phyloP scores from a whole-genome alignment of 1,140 invertebrate genomes.

The Ericerus pela region DNA sequence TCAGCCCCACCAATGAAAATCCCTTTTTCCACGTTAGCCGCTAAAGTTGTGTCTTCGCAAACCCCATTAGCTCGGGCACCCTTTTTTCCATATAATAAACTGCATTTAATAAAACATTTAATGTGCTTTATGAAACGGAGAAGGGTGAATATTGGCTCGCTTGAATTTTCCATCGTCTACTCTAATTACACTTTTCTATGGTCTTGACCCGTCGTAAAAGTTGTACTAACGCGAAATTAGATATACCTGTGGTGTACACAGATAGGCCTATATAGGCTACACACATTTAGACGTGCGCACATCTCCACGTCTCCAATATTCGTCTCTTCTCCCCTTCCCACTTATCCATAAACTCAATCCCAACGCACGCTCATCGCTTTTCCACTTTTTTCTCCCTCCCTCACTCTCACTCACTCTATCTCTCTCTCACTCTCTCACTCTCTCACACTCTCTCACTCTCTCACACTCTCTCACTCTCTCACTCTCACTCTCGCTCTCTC shows the following conservation, averaged over 20 bases:
- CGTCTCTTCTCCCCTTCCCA: too few relatives aligned
- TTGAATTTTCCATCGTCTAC: slow-evolving; percentile 8
- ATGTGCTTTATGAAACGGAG: slow-evolving; percentile 6
- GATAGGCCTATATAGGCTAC: too few relatives aligned
- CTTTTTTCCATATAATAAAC: slow-evolving; percentile 9
- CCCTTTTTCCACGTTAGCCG: slow-evolving; percentile 7
- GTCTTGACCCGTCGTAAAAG: slow-evolving; percentile 9
- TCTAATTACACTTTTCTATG: slow-evolving; percentile 12
- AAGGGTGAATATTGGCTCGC: slow-evolving; percentile 9
- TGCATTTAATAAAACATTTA: slow-evolving; percentile 11
- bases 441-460: too few relatives aligned
- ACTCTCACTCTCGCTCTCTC: too few relatives aligned
- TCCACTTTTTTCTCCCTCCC: too few relatives aligned
- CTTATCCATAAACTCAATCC: too few relatives aligned
- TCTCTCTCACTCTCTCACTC: too few relatives aligned
- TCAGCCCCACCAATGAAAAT: slow-evolving; percentile 10
- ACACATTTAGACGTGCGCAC: not conserved
- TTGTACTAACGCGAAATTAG: slow-evolving; percentile 7
- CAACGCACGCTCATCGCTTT: too few relatives aligned
- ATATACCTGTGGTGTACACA: too few relatives aligned
- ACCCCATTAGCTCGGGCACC: slow-evolving; percentile 8
- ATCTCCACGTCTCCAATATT: not conserved
- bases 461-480: too few relatives aligned
- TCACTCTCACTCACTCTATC: too few relatives aligned
- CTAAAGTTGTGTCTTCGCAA: slow-evolving; percentile 9